Evolutionary conservation across 2,797 vertebrate genomes (phyloP).

Genomic region (Channa striata): DNA sequence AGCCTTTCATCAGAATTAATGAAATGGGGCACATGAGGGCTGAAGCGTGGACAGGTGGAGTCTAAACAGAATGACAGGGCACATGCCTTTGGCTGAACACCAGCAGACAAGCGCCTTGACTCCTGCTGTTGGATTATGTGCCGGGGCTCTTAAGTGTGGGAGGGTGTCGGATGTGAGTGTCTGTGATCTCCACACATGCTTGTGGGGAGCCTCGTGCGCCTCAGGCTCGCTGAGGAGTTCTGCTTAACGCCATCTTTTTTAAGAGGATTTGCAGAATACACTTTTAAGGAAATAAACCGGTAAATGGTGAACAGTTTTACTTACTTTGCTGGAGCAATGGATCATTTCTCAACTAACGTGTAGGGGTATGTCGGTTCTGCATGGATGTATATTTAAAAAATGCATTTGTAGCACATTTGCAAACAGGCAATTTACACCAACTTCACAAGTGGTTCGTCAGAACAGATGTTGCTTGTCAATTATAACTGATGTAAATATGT

Average conservation of each 20-base stretch:
- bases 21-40: conserved; percentile 36
- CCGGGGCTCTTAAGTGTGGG: not conserved
- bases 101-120: not conserved
- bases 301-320: not conserved
- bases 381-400: too few species aligned
- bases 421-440: too few species aligned
- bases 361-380: too few species aligned
- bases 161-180: conserved; percentile 13
- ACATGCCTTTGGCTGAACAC: conserved; percentile 25
- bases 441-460: not conserved
- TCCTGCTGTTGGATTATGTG: conserved; percentile 44
- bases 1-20: conserved; percentile 38
- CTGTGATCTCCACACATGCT: conserved; percentile 14
- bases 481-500: conserved; percentile 23
- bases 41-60: conserved; percentile 44
- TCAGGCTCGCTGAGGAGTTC: not conserved
- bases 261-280: conserved; percentile 5
- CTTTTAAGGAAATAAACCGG: not conserved
- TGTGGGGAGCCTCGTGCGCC: not conserved
- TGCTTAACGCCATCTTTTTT: not conserved
- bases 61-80: conserved; percentile 46
- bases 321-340: not conserved
- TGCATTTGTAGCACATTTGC: too few species aligned
- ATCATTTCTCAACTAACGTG: too few species aligned
- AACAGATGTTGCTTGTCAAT: not conserved